Base-by-base conservation (phyloP, 2,797 vertebrate genomes). In the Sternotherus odoratus region DNA sequence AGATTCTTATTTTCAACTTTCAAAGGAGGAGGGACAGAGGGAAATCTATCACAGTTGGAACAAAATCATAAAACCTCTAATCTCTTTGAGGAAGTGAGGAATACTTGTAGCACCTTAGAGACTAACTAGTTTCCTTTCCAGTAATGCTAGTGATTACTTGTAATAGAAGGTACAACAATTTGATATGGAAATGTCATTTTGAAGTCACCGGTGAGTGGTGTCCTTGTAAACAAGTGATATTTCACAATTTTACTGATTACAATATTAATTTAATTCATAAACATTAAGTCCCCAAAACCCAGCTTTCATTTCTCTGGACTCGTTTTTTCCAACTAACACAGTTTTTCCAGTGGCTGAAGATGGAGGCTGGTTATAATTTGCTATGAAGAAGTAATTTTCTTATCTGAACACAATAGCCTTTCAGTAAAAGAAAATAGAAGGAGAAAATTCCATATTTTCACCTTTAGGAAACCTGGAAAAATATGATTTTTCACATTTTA, bases 301-400 rank as follows among this genome's bases (percentile, higher is more conserved):
- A 63, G 51, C 28, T 91, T 89, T 43, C 1, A 86, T 85, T 92
- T 95, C 84, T 53, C 91, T 74, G 50, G 75, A 90, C 56, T 60
- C 19, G 28, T 3, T 92, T 93, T 92, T 53, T 30, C 89, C 96
- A 94, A 75, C 94, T 63, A 90, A 97, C 97, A 91, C 95, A 97
- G 97, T 91, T 97, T 97, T 96, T 95, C 69, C 95, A 72, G 51
- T 49, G 93, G 90, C 79, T 90, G 94, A 97, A 97, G 96, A 97
- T 88, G 95, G 88, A 97, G 98, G 93, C 83, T 96, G 91, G 36
- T 53, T 84, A 66, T 72, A 82, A 85, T 82, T 83, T 94, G 91
- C 78, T 86, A 74, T 93, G 85, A 96, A 94, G 92, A 95, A 97
- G 97, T 94, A 96, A 97, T 94, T 91, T 93, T 96, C 97, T 96